A percentile compares a stretch with the other conserved stretches of the same genome.
Conservation (phyloP, 1,140 invertebrate genomes). For the Heliothis virescens region DNA sequence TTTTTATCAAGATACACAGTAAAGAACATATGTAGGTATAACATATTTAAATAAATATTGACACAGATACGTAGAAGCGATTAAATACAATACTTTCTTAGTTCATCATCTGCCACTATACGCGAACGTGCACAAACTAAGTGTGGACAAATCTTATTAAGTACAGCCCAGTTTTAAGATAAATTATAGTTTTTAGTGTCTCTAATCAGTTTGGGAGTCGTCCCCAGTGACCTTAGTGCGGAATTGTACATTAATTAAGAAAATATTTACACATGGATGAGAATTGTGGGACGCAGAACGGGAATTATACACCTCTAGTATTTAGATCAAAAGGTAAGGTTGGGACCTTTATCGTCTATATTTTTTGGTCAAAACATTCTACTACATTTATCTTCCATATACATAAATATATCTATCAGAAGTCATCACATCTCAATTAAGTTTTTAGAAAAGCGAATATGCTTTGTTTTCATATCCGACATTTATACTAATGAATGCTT, state of each 20-base stretch:
- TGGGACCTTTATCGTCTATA: no score
- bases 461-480: no score
- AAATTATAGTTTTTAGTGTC: neutral
- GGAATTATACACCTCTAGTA: neutral
- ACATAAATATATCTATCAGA: no score
- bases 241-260: neutral
- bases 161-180: neutral
- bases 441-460: no score
- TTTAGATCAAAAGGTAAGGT: slow-evolving; percentile 12
- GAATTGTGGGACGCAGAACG: neutral
- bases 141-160: neutral
- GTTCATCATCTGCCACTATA: neutral
- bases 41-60: neutral
- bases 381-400: no score
- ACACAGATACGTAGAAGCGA: slow-evolving; percentile 4
- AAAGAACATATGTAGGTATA: slow-evolving; percentile 1
- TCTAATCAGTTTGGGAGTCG: neutral
- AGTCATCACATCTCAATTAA: no score
- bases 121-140: neutral
- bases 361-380: no score
- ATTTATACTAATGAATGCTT: no score
- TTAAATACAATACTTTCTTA: slow-evolving; percentile 8
- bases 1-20: slow-evolving; percentile 21
- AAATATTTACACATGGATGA: slow-evolving; percentile 2
- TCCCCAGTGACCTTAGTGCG: neutral